Conservation (phyloP, 2,797 vertebrate genomes). For the Pseudochromis fuscus region DNA sequence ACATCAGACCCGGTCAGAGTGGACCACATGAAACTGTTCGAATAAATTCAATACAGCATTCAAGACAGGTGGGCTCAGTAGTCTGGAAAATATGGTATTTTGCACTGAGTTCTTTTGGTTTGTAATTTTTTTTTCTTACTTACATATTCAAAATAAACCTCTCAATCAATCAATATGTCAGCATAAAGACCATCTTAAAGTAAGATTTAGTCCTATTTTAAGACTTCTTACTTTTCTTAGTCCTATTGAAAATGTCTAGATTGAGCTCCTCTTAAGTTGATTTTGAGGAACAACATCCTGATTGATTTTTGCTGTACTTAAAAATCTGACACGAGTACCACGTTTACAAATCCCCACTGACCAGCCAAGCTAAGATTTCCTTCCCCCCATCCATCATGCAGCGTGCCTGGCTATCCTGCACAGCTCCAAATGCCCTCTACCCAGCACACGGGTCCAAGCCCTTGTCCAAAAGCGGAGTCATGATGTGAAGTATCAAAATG, state of each 20-base stretch:
- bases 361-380: slow-evolving; percentile 20
- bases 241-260: background rate
- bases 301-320: slow-evolving; percentile 29
- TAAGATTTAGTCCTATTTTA: too few species aligned
- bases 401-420: slow-evolving; percentile 31
- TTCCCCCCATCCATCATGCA: slow-evolving; percentile 65
- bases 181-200: too few species aligned
- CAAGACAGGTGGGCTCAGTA: too few species aligned
- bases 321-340: slow-evolving; percentile 22
- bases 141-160: too few species aligned
- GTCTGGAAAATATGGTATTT: too few species aligned
- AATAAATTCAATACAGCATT: too few species aligned
- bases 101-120: too few species aligned
- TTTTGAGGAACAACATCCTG: slow-evolving; percentile 4
- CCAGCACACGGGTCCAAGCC: slow-evolving; percentile 48
- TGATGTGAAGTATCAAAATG: slow-evolving; percentile 68
- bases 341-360: slow-evolving; percentile 47
- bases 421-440: slow-evolving; percentile 53
- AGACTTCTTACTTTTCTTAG: too few species aligned
- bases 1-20: too few species aligned
- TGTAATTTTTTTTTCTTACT: too few species aligned
- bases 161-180: too few species aligned
- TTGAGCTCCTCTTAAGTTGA: background rate
- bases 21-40: too few species aligned
- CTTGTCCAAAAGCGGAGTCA: slow-evolving; percentile 59